phyloP scores from a whole-genome alignment of 2,888 invertebrate genomes.

The Chrysopilus asiliformis region DNA sequence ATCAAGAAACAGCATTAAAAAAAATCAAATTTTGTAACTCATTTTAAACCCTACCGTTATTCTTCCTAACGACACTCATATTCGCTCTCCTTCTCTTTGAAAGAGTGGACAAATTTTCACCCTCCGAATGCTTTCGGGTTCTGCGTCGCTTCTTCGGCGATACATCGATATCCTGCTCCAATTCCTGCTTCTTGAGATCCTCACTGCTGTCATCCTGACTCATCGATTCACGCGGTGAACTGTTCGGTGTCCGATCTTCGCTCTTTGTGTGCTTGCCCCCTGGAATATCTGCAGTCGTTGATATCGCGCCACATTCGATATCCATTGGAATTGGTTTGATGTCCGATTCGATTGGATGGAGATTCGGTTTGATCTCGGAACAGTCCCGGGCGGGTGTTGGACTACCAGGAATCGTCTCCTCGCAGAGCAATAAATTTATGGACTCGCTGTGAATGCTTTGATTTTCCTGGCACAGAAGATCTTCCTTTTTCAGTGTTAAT shows the following conservation, averaged over 20 bases:
- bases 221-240: constrained; percentile 31
- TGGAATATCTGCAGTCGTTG: constrained; percentile 5
- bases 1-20: too few species aligned
- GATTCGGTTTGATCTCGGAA: constrained; percentile 35
- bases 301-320: constrained; percentile 16
- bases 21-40: too few species aligned
- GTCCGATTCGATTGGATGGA: constrained; percentile 26
- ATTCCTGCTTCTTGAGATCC: constrained; percentile 26
- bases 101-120: constrained; percentile 17
- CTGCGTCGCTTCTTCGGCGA: constrained; percentile 38
- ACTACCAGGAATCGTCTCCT: constrained; percentile 83
- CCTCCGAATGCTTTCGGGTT: constrained; percentile 37
- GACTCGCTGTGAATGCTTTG: constrained; percentile 42
- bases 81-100: constrained; percentile 12
- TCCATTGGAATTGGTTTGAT: constrained; percentile 30
- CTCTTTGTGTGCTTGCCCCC: constrained; percentile 5
- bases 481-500: constrained; percentile 18
- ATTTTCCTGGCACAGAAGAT: constrained; percentile 23
- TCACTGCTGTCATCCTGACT: constrained; percentile 36
- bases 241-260: constrained; percentile 23
- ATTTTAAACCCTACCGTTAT: constrained; percentile 23
- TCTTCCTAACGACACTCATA: constrained; percentile 23
- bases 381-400: constrained; percentile 52
- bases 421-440: constrained; percentile 65
- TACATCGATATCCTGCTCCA: constrained; percentile 23